Evolutionary conservation across 2,797 vertebrate species (phyloP).

Genomic region (Peromyscus nudipes): DNA sequence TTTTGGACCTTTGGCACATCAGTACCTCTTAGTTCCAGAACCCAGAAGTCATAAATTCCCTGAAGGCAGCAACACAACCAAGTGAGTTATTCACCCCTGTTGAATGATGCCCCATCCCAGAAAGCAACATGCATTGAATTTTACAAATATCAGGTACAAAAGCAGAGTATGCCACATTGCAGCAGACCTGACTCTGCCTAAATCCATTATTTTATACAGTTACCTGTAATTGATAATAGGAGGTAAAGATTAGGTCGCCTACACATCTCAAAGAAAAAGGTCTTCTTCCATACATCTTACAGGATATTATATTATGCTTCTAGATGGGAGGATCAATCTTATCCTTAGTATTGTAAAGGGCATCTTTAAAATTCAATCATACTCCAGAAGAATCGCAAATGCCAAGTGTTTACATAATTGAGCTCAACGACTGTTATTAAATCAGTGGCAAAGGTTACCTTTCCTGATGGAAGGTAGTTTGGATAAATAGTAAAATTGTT

Average conservation of each 20-base stretch:
- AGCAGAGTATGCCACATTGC: not conserved
- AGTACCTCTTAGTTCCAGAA: slow-evolving; percentile 27
- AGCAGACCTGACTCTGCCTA: slow-evolving; percentile 47
- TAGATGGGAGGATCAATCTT: slow-evolving; percentile 61
- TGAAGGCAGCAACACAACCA: not conserved
- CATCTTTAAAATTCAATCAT: slow-evolving; percentile 71
- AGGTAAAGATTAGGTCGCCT: slow-evolving; percentile 56
- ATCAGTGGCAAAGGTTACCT: slow-evolving; percentile 78
- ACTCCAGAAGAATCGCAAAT: slow-evolving; percentile 69
- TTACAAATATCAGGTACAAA: not conserved
- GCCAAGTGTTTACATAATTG: slow-evolving; percentile 77
- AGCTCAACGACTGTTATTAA: slow-evolving; percentile 74
- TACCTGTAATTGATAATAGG: slow-evolving; percentile 28
- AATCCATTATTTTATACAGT: slow-evolving; percentile 53
- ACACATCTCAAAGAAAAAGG: slow-evolving; percentile 48
- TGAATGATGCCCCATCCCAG: not conserved
- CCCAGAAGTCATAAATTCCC: not conserved
- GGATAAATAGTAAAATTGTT: slow-evolving; percentile 81
- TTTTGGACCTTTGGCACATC: not conserved
- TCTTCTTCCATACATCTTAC: slow-evolving; percentile 52
- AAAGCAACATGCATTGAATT: not conserved
- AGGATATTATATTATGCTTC: slow-evolving; percentile 45
- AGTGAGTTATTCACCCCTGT: not conserved
- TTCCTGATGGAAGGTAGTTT: slow-evolving; percentile 65
- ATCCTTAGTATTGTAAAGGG: slow-evolving; percentile 71